phyloP scores from a whole-genome alignment of 2,113 vertebrate genomes.

The Hypomesus transpacificus region DNA sequence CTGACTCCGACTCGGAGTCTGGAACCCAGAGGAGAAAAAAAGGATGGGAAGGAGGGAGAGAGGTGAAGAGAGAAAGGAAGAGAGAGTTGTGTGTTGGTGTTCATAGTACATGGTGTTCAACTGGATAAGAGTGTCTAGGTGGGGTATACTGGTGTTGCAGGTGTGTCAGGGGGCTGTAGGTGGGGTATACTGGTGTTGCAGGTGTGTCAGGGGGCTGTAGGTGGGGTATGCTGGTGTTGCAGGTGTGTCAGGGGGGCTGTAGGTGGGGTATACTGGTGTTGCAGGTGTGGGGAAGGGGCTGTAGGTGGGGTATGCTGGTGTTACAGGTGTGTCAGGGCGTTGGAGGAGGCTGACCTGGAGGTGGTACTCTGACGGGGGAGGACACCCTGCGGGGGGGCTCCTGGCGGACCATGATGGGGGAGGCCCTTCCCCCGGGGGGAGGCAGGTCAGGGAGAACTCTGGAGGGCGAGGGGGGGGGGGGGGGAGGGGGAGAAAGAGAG shows the following conservation, averaged over 20 bases:
- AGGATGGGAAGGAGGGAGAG: not conserved
- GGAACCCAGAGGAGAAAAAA: slow-evolving; percentile 15
- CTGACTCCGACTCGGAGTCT: slow-evolving; percentile 74
- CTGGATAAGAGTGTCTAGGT: no score
- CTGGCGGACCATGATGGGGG: slow-evolving; percentile 55
- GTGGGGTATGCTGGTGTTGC: no score
- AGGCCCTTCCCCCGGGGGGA: slow-evolving; percentile 29
- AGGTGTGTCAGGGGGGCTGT: not conserved
- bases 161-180: not conserved
- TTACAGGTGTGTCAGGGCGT: not conserved
- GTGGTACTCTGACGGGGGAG: slow-evolving; percentile 62
- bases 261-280: no score
- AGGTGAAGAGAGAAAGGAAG: no score
- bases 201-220: not conserved
- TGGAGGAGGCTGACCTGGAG: slow-evolving; percentile 53
- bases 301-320: not conserved
- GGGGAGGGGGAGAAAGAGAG: not conserved
- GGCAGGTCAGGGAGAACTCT: slow-evolving; percentile 71
- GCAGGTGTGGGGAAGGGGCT: not conserved
- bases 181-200: no score
- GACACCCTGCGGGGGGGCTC: slow-evolving; percentile 55
- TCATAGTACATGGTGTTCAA: no score
- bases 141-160: no score
- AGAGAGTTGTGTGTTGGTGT: no score
- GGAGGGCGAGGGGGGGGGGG: not conserved